A percentile compares a stretch with the other conserved stretches of the same genome.
Conservation (phyloP, 1,140 invertebrate genomes). For the Hestina assimilis region DNA sequence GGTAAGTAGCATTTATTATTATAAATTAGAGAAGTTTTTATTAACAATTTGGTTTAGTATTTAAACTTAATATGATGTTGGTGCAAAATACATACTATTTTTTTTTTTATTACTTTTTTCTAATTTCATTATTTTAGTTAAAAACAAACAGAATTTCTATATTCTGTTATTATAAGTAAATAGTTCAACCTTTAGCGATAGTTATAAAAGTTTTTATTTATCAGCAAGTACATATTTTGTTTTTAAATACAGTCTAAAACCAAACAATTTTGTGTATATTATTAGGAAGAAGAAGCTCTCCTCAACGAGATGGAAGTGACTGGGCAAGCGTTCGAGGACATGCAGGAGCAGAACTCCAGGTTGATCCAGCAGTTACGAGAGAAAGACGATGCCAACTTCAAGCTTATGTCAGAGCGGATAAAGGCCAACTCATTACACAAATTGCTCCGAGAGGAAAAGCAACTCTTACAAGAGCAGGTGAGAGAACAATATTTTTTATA, state of each 20-base stretch:
- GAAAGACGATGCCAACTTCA: conserved; percentile 99
- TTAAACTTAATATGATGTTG: too few relatives aligned
- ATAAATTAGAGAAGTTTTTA: too few relatives aligned
- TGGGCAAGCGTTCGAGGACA: conserved; percentile 99
- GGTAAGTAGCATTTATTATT: too few relatives aligned
- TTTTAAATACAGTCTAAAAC: neutral
- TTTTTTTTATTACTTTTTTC: too few relatives aligned
- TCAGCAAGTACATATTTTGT: neutral
- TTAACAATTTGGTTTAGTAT: too few relatives aligned
- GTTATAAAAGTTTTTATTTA: too few relatives aligned
- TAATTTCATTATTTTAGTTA: too few relatives aligned
- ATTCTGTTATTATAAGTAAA: too few relatives aligned
- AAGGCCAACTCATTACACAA: conserved; percentile 98
- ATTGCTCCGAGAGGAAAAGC: conserved; percentile 95
- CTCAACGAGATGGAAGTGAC: conserved; percentile 99
- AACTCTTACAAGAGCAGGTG: conserved; percentile 93
- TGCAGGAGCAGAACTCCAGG: conserved; percentile 99
- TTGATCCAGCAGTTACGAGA: conserved; percentile 97
- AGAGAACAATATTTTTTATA: neutral
- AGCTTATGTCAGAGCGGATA: conserved; percentile 97
- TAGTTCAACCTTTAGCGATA: too few relatives aligned
- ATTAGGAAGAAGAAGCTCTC: conserved; percentile 96
- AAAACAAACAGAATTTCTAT: too few relatives aligned
- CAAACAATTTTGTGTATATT: too few relatives aligned
- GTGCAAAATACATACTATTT: too few relatives aligned